These are phyloP conservation scores for Chalcis sispes DNA, from an alignment of 2,888 invertebrate genomes.

Conservation along the genomic window DNA sequence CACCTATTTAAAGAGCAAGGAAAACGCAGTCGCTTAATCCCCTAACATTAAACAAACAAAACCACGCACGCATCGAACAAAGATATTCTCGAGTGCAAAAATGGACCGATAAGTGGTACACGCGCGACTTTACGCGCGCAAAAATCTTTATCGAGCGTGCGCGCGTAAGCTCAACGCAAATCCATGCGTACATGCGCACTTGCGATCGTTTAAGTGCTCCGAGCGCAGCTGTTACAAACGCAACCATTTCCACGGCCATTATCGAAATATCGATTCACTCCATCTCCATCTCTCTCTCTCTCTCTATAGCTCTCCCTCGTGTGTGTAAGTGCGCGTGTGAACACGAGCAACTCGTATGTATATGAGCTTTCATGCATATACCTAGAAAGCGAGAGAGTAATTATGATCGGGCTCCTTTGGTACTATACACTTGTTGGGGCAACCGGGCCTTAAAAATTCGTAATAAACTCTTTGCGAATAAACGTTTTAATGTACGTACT, in stretches of 20 bases:
- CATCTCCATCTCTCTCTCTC: too few species aligned
- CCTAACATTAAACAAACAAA: slow-evolving; percentile 73
- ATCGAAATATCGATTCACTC: slow-evolving; percentile 26
- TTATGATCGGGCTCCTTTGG: slow-evolving; percentile 5
- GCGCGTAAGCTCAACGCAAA: slow-evolving; percentile 14
- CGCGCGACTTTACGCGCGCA: neutral
- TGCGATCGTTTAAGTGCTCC: too few species aligned
- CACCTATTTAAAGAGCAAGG: too few species aligned
- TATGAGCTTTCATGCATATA: neutral
- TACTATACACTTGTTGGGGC: neutral
- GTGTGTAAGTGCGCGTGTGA: too few species aligned
- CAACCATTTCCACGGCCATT: slow-evolving; percentile 33
- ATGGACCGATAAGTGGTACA: too few species aligned
- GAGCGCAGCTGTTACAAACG: too few species aligned
- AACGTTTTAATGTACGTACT: slow-evolving; percentile 14
- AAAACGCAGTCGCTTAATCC: too few species aligned
- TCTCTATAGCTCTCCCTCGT: too few species aligned
- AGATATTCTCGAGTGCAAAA: slow-evolving; percentile 62
- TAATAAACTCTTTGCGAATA: slow-evolving; percentile 43
- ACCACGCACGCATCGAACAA: slow-evolving; percentile 64
- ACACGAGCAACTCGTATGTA: too few species aligned
- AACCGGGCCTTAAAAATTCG: slow-evolving; percentile 5
- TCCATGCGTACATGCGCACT: neutral
- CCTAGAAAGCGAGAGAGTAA: too few species aligned
- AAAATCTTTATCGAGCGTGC: neutral